These are phyloP conservation scores for Sebastes taczanowskii DNA, from an alignment of 2,797 vertebrate species.

Conservation along the genomic window DNA sequence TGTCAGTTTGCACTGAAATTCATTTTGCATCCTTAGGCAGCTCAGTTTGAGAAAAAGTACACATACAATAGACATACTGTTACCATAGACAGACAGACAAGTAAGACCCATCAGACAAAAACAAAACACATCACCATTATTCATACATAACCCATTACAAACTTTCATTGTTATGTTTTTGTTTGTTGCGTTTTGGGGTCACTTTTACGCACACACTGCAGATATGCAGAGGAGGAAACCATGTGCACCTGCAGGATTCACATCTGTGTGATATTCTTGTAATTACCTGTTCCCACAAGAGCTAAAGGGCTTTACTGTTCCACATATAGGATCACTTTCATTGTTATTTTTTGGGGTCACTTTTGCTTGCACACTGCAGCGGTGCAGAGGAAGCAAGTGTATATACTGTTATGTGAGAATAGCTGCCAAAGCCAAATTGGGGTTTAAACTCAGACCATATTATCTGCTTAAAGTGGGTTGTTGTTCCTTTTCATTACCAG, in stretches of 20 bases:
- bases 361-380: slow-evolving; percentile 53
- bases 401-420: slow-evolving; percentile 75
- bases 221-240: slow-evolving; percentile 5
- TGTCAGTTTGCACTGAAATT: too few species aligned
- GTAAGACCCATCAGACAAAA: too few species aligned
- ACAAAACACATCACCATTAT: too few species aligned
- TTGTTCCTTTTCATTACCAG: slow-evolving; percentile 3
- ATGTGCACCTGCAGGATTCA: not conserved
- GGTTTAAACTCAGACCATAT: slow-evolving; percentile 51
- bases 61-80: too few species aligned
- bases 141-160: too few species aligned
- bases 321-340: not conserved
- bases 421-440: slow-evolving; percentile 77
- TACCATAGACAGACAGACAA: too few species aligned
- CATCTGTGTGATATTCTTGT: slow-evolving; percentile 46
- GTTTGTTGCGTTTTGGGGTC: slow-evolving; percentile 3
- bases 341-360: not conserved
- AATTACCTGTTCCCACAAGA: slow-evolving; percentile 30
- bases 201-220: slow-evolving; percentile 49
- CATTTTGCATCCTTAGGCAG: too few species aligned
- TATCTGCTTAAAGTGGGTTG: slow-evolving; percentile 27
- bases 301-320: not conserved
- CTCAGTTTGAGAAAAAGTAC: too few species aligned
- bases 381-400: slow-evolving; percentile 44
- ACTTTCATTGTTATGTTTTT: not conserved